Evolutionary conservation across 2,797 vertebrate genomes (phyloP).

Genomic region (Gymnopithys bicolor): DNA sequence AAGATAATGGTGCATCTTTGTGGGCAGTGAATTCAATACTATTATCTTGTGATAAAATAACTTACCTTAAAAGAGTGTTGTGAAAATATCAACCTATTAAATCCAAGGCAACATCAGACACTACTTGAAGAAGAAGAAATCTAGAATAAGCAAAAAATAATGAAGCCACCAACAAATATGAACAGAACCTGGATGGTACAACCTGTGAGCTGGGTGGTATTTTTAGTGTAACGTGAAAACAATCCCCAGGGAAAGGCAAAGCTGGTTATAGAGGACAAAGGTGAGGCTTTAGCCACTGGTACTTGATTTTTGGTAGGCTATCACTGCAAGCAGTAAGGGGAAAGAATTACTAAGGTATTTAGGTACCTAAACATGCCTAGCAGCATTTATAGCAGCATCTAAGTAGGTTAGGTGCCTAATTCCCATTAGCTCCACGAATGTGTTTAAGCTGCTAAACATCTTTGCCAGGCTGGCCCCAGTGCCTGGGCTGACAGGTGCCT

Average conservation of each 20-base stretch:
- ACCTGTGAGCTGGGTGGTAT: not conserved
- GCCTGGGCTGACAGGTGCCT: not conserved
- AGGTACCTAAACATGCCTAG: conserved; percentile 52
- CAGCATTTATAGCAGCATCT: conserved; percentile 64
- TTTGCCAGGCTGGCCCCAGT: not conserved
- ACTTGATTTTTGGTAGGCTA: conserved; percentile 5
- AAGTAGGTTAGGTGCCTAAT: conserved; percentile 68
- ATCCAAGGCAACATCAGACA: not conserved
- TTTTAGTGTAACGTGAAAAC: conserved; percentile 5
- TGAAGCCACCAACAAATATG: not conserved
- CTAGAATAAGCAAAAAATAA: not conserved
- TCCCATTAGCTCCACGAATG: conserved; percentile 43
- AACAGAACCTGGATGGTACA: not conserved
- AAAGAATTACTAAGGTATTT: conserved; percentile 57
- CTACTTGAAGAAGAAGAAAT: not conserved
- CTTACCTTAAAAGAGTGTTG: not conserved
- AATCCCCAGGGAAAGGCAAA: conserved; percentile 29
- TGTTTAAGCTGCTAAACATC: conserved; percentile 53
- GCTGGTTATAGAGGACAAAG: conserved; percentile 31
- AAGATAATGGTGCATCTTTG: not conserved
- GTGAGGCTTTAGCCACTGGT: not conserved
- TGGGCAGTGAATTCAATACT: not conserved
- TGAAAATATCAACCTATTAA: not conserved
- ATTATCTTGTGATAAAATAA: not conserved
- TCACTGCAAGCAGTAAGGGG: not conserved